Percentiles rank a stretch among this genome's conserved stretches.
These are phyloP conservation scores for Strix uralensis DNA, from an alignment of 2,113 vertebrate genomes.

Conservation along the genomic window DNA sequence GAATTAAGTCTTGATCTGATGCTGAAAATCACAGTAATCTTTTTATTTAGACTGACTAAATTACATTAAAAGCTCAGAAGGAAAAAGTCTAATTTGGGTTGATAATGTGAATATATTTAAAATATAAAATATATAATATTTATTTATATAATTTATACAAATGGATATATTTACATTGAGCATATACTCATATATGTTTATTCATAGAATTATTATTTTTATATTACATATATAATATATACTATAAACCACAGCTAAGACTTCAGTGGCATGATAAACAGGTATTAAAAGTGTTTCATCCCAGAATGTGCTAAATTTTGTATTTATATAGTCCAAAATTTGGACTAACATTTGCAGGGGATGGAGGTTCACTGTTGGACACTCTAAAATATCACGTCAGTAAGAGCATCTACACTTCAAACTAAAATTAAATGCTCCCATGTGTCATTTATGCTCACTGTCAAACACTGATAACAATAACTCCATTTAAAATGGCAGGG, in stretches of 20 bases:
- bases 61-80: not conserved
- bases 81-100: not conserved
- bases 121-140: not conserved
- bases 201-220: not conserved
- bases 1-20: not conserved
- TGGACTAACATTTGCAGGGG: not conserved
- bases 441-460: not conserved
- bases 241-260: not conserved
- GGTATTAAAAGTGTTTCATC: not conserved
- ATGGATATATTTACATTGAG: not conserved
- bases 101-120: not conserved
- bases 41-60: not conserved
- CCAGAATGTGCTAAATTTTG: not conserved
- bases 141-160: not conserved
- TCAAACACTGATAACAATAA: conserved; percentile 26
- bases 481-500: not conserved
- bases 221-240: not conserved
- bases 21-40: not conserved
- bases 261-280: not conserved
- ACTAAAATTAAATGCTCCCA: not conserved
- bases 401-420: not conserved
- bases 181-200: not conserved
- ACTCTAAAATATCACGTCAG: not conserved
- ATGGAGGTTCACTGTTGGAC: not conserved
- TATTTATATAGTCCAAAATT: not conserved